phyloP scores from a whole-genome alignment of 2,888 invertebrate species.

The Tanaodytes sp. region DNA sequence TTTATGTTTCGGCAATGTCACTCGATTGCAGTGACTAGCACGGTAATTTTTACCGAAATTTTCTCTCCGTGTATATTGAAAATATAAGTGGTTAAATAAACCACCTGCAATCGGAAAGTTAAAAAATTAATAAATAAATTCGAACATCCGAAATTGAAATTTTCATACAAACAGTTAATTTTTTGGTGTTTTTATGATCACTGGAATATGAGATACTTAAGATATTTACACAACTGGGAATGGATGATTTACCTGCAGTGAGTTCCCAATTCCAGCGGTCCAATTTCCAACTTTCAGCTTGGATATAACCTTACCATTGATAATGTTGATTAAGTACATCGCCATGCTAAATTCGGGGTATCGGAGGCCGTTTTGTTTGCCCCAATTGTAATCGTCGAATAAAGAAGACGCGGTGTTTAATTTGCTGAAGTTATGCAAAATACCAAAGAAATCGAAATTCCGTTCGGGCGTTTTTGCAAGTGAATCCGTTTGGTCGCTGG shows the following conservation, averaged over 20 bases:
- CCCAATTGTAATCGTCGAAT: slow-evolving; percentile 64
- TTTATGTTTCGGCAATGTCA: no score
- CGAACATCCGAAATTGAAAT: no score
- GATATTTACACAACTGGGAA: no score
- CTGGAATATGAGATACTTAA: no score
- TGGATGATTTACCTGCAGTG: slow-evolving; percentile 75
- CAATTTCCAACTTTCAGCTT: slow-evolving; percentile 83
- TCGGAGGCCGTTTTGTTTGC: slow-evolving; percentile 64
- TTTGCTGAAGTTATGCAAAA: slow-evolving; percentile 52
- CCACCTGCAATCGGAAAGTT: no score
- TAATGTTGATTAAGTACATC: slow-evolving; percentile 76
- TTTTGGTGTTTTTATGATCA: no score
- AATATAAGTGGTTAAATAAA: no score
- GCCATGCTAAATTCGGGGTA: slow-evolving; percentile 63
- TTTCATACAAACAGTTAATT: no score
- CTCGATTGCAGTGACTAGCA: no score
- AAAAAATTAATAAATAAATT: no score
- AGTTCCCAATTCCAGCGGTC: slow-evolving; percentile 83
- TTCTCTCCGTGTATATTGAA: no score
- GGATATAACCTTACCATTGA: slow-evolving; percentile 82
- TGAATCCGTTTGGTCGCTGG: not conserved
- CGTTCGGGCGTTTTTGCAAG: slow-evolving; percentile 79
- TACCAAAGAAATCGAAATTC: slow-evolving; percentile 77
- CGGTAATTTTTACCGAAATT: no score
- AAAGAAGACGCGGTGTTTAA: slow-evolving; percentile 58